Base-by-base conservation (phyloP, 2,113 vertebrate genomes). In the Ranitomeya variabilis region DNA sequence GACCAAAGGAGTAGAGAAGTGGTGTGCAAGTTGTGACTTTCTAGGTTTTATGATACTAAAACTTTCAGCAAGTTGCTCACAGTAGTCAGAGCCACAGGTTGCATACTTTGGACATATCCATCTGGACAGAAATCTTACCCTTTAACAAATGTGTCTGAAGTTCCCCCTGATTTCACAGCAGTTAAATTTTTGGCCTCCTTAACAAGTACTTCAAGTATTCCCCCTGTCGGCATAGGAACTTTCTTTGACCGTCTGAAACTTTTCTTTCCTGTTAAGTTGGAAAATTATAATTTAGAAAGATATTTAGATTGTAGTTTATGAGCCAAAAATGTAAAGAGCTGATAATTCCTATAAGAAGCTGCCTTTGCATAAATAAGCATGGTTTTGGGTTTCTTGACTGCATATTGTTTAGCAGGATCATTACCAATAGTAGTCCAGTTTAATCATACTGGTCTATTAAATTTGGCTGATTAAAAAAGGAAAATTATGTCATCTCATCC, bases 181-280 rank as follows among this genome's bases (percentile, higher is more conserved):
- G 97, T 99, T 85, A 99, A 93, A 92, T 99, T 99, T 93, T 98
- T 99, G 88, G 97, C 98, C 93, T 98, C 97, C 93, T 99, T 99
- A 90, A 99, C 95, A 71, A 98, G 91, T 64, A 99, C 95, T 93
- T 99, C 97, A 79, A 99, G 94, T 94, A 97, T 95, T 89, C 98
- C 98, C 91, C 97, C 98, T 93, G 95, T 94, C 80, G 94, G 95
- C 51, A 96, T 31, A 15, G 93, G 93, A 90, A 95, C 91, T 90
- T 96, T 99, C 92, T 96, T 98, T 79, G 95, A 93, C 90, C 94
- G 97, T 91, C 96, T 96, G 90, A 97, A 96, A 4, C 93, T 92
- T 88, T 95, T 99, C 92, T 97, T 99, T 91, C 95, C 98, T 98
- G 90, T 7, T 83, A 10, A 62, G 26, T 84, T 60, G 7, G 15